These are phyloP conservation scores for Gobio occitaniae DNA, from an alignment of 2,797 vertebrate species.

Conservation along the genomic window DNA sequence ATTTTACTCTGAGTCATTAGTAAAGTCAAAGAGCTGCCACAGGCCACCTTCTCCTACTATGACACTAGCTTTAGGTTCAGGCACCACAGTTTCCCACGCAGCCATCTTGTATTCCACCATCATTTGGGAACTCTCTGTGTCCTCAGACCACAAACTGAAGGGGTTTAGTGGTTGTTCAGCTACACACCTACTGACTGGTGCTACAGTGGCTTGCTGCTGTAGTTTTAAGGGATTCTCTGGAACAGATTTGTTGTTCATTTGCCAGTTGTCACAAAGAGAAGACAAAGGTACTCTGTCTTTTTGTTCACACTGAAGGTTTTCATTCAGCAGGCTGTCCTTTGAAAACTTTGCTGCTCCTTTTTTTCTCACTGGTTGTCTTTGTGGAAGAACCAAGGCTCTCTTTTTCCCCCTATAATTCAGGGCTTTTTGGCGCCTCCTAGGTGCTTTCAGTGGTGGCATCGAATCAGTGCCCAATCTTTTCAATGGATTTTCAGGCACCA, in stretches of 20 bases:
- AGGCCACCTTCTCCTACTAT: constrained; percentile 59
- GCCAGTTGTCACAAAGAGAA: constrained; percentile 29
- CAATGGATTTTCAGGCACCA: constrained; percentile 32
- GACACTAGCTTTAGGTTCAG: constrained; percentile 47
- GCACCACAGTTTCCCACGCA: constrained; percentile 67
- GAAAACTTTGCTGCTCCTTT: constrained; percentile 4
- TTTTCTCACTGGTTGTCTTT: constrained; percentile 51
- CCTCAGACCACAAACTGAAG: constrained; percentile 74
- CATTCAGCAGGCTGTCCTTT: constrained; percentile 62
- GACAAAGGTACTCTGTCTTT: constrained; percentile 43
- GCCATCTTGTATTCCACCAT: constrained; percentile 61
- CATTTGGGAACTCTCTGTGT: constrained; percentile 64
- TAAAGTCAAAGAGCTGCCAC: constrained; percentile 78
- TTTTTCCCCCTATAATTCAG: constrained; percentile 61
- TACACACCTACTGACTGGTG: constrained; percentile 1
- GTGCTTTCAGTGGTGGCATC: constrained; percentile 51
- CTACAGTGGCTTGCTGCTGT: constrained; percentile 26
- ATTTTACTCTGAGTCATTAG: constrained; percentile 64
- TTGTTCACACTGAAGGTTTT: constrained; percentile 30
- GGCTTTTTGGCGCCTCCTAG: constrained; percentile 48
- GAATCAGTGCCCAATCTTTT: constrained; percentile 7
- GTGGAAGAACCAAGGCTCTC: constrained; percentile 64
- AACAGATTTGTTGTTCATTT: constrained; percentile 30
- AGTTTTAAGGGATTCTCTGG: constrained; percentile 22
- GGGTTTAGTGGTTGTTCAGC: constrained; percentile 61